Evolutionary conservation across 2,888 invertebrate species (phyloP), one percentile per base, ranked within the genome.

Genomic region (Luperina nickerlii): DNA sequence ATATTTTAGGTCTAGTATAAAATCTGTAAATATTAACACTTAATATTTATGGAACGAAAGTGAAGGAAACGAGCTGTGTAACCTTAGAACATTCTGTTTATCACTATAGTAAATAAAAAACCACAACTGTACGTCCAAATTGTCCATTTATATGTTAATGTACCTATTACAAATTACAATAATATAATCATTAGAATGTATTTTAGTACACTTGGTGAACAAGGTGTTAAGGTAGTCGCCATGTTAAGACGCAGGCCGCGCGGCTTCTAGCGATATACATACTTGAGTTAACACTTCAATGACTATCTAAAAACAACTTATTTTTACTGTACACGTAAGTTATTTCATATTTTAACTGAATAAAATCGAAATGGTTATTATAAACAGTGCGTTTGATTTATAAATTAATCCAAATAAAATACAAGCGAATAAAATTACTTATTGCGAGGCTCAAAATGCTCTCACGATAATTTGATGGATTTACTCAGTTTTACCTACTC

Each of bases 341-440:
- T 96, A 96, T 96, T 96, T 96, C 97, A 96, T 97, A 97, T 96
- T 96, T 96, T 96, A 97, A 96, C 94, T 96, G 96, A 97, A 96
- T 97, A 97, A 96, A 95, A 96, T 96, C 94, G 92, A 96, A 97
- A 96, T 96, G 97, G 96, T 96, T 97, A 97, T 96, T 96, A 96
- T 91, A 92, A 80, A 88, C 69, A 76, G 82, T 90, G 91, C 91
- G 90, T 94, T 95, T 94, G 67, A 80, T 85, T 89, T 76, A 65
- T 84, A 72, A 81, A 13, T 72, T 84, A 51, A 70, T 62, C 42
- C 38, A 38, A 48, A 48, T 57, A 57, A 65, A 11, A 20, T n/a
- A 32, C 15, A 54, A 15, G 11, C 6, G 2, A 54, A 27, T 3
- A 60, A 38, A n/a, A 38, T 11, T 48, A 32, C 42, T 63, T 32